Evolutionary conservation across 2,797 vertebrate genomes (phyloP), one percentile per base, ranked within the genome.

Genomic region (Sparidentex hasta): DNA sequence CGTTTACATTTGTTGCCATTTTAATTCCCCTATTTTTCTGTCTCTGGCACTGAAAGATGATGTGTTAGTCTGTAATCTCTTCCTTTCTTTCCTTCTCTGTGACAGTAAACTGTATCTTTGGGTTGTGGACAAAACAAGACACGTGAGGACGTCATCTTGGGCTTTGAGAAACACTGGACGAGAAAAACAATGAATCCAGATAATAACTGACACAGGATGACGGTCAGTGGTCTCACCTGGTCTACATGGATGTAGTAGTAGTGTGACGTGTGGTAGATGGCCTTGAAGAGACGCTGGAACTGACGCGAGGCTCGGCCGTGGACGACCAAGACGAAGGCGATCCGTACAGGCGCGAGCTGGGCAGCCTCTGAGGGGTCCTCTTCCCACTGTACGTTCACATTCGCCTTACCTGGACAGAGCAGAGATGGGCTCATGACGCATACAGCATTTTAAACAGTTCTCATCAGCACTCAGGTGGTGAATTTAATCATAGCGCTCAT

Each of bases 241-340:
- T 99, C 98, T 52, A 99, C 97, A 2, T 99, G 98, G 94, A 99
- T 96, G 93, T 99, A 99, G 95, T 98, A 99, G 94, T 95, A 99
- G 94, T 99, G 97, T 18, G 98, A 96, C 43, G 95, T 96, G 94
- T 99, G 98, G 95, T 99, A 99, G 88, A 99, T 97, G 87, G 98
- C 97, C 91, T 98, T 99, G 90, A 99, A 98, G 94, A 99, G 96
- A 69, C 98, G 96, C 71, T 96, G 96, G 64, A 99, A 96, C 92
- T 99, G 98, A 50, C 98, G 97, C 0, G 97, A 95, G 14, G 97
- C 97, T 33, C 97, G 95, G 69, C 98, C 98, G 27, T 99, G 98
- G 69, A 99, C 95, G 71, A 99, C 97, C 95, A 99, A 92, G 74
- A 99, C 95, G 65, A 98, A 99, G 74, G 96, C 98, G 46, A 99